Conservation (phyloP, 2,888 invertebrate species). For the Nasonia oneida region DNA sequence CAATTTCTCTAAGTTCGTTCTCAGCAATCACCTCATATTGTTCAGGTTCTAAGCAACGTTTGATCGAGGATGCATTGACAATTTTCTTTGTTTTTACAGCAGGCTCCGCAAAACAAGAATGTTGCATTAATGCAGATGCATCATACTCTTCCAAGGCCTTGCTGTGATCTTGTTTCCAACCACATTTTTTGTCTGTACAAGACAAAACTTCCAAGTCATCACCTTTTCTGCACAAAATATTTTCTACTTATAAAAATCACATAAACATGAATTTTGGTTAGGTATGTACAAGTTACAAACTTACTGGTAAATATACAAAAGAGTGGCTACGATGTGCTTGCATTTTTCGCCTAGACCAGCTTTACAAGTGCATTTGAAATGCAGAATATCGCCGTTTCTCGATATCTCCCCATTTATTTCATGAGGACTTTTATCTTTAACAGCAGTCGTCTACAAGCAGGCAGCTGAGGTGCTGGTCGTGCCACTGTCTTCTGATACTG, state of each 20-base stretch:
- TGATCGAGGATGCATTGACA: not conserved
- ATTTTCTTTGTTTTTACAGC: not conserved
- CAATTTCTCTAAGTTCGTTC: not conserved
- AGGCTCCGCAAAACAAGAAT: not conserved
- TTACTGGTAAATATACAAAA: not conserved
- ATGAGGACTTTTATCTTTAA: too few species aligned
- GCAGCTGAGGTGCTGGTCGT: too few species aligned
- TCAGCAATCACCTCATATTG: not conserved
- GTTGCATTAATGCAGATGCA: not conserved
- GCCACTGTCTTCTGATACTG: not conserved
- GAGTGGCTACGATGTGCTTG: not conserved
- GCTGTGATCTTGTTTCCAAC: not conserved
- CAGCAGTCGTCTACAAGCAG: too few species aligned
- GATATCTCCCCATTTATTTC: too few species aligned
- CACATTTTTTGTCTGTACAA: slow-evolving; percentile 1
- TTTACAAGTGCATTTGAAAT: not conserved
- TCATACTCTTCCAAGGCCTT: not conserved
- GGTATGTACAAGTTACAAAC: too few species aligned
- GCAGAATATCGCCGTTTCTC: too few species aligned
- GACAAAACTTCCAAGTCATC: not conserved
- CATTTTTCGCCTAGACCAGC: not conserved
- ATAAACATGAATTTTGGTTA: too few species aligned
- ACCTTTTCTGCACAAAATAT: too few species aligned
- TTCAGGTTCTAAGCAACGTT: not conserved
- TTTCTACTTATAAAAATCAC: too few species aligned